These are phyloP conservation scores for Ametastegia equiseti DNA, from an alignment of 2,888 invertebrate species.

Conservation along the genomic window DNA sequence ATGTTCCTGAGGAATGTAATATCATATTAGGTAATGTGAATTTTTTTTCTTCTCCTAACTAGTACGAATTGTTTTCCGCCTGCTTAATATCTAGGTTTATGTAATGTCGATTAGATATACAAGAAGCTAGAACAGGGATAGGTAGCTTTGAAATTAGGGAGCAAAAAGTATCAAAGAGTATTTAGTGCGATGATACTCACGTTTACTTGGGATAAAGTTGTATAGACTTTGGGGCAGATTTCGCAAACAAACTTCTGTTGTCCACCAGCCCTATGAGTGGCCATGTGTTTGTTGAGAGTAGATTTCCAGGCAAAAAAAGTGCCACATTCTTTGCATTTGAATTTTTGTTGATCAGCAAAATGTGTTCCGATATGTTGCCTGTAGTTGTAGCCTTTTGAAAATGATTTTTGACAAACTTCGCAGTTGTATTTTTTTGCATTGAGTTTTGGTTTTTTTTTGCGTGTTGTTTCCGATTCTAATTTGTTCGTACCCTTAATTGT, in stretches of 20 bases:
- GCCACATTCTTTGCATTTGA: slow-evolving; percentile 70
- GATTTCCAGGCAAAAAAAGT: slow-evolving; percentile 74
- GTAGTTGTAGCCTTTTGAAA: slow-evolving; percentile 70
- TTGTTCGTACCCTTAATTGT: slow-evolving; percentile 38
- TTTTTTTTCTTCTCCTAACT: too few species aligned
- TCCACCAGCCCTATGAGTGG: slow-evolving; percentile 67
- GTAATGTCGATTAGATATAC: too few species aligned
- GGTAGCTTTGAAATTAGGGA: not conserved
- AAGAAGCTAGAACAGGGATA: too few species aligned
- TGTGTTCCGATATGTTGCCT: slow-evolving; percentile 73
- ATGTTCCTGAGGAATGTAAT: slow-evolving; percentile 65
- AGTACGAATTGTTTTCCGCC: too few species aligned
- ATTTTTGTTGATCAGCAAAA: slow-evolving; percentile 70
- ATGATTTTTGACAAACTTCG: slow-evolving; percentile 69
- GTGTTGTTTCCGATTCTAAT: not conserved
- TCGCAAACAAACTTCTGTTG: slow-evolving; percentile 70
- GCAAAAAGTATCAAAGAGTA: too few species aligned
- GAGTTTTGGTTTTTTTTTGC: slow-evolving; percentile 42
- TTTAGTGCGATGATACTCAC: slow-evolving; percentile 59
- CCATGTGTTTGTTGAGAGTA: slow-evolving; percentile 72
- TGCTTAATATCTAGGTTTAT: too few species aligned
- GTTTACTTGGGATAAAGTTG: slow-evolving; percentile 70
- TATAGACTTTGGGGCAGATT: slow-evolving; percentile 70
- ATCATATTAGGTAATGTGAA: too few species aligned
- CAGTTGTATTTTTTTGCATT: slow-evolving; percentile 64